phyloP scores from a whole-genome alignment of 2,888 invertebrate species.

The Machimus atricapillus region DNA sequence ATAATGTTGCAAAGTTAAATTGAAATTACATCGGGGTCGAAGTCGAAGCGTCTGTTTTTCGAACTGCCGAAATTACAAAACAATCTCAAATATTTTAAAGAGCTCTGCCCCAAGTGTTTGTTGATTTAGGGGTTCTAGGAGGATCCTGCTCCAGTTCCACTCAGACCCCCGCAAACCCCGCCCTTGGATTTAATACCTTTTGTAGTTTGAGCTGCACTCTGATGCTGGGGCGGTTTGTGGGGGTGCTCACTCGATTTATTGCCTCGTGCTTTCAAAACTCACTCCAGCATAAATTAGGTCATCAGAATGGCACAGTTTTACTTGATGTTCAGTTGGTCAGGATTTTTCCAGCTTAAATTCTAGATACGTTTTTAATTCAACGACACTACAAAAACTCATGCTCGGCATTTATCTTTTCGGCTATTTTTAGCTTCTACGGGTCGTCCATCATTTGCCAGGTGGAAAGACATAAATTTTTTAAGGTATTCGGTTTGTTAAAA shows the following conservation, averaged over 20 bases:
- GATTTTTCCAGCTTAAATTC: background rate
- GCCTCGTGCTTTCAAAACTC: background rate
- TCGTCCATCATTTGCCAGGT: background rate
- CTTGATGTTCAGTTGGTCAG: background rate
- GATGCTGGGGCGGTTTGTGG: background rate
- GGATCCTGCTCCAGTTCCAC: background rate
- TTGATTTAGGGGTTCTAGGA: background rate
- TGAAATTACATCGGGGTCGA: constrained; percentile 44
- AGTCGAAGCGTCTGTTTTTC: constrained; percentile 14
- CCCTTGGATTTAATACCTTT: background rate
- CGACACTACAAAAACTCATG: background rate
- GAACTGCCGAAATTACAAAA: constrained; percentile 9
- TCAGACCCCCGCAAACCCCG: background rate
- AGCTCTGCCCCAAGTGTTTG: background rate
- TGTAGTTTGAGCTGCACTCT: background rate
- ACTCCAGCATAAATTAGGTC: background rate
- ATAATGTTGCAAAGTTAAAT: constrained; percentile 47
- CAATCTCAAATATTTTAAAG: constrained; percentile 35
- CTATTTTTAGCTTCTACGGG: background rate
- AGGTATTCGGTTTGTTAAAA: background rate
- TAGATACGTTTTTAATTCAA: background rate
- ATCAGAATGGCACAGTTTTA: background rate
- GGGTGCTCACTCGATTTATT: background rate
- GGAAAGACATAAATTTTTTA: background rate
- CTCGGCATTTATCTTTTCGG: background rate